Evolutionary conservation across 2,113 vertebrate genomes (phyloP), one percentile per base, ranked within the genome.

Genomic region (Mus musculus): DNA sequence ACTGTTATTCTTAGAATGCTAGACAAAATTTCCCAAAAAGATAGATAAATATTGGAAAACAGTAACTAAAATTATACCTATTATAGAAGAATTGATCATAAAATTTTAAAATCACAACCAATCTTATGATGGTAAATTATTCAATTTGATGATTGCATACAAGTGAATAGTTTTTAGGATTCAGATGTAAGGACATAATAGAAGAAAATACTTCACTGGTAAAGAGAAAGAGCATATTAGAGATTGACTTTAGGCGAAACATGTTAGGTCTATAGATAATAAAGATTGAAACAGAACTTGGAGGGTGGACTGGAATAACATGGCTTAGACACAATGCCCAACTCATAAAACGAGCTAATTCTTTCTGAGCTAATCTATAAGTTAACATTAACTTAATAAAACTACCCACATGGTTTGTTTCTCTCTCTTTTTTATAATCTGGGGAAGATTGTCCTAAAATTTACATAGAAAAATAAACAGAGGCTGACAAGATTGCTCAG

Each of bases 31-130:
- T 86, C 59, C n/a, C 9, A 77, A 65, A 7, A 36, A 77, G 36
- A 95, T 49, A 89, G 73, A 76, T 61, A 65, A 85, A 72, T 63
- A 33, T 80, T 81, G 54, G 81, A 54, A 80, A 42, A n/a, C 49
- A n/a, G 69, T 72, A 72, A 88, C 30, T 78, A 61, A 87, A 95
- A 91, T 87, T 61, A 80, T 94, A 42, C 9, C 13, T 59, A 63
- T 36, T 36, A 63, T 42, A 81, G 33, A 73, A 73, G 39, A 73
- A 65, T 54, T 73, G 59, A 86, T 80, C 59, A 42, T 54, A n/a
- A 81, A 91, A 78, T 80, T 80, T 52, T 26, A 76, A 85, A 91
- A 61, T 59, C 28, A 67, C 90, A 39, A 26, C n/a, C 56, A 82
- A 46, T 71, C 90, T 90, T 77, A 56, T n/a, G 10, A 77, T n/a